Evolutionary conservation across 2,888 invertebrate genomes (phyloP).

Genomic region (Myopa tessellatipennis): DNA sequence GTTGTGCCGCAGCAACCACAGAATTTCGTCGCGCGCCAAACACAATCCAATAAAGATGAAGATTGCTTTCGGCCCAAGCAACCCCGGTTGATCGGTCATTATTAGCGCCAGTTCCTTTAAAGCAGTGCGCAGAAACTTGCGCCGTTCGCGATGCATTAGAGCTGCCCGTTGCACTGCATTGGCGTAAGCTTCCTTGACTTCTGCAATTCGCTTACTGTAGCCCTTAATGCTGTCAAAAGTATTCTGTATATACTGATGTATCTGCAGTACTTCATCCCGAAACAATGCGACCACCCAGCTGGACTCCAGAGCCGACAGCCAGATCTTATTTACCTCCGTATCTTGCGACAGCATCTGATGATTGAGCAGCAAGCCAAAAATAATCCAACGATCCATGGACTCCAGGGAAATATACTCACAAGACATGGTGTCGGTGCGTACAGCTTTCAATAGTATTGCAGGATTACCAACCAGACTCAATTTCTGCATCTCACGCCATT

Average conservation of each 20-base stretch:
- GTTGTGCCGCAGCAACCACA: conserved; percentile 95
- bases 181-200: conserved; percentile 95
- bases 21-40: conserved; percentile 95
- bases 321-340: conserved; percentile 86
- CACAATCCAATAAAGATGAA: conserved; percentile 96
- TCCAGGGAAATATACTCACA: conserved; percentile 98
- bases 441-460: conserved; percentile 91
- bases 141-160: conserved; percentile 90
- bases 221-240: conserved; percentile 97
- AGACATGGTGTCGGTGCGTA: conserved; percentile 95
- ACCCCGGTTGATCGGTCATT: conserved; percentile 94
- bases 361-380: conserved; percentile 92
- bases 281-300: conserved; percentile 95
- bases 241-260: conserved; percentile 91
- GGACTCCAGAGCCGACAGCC: conserved; percentile 91
- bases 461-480: conserved; percentile 95
- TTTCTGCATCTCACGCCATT: conserved; percentile 93
- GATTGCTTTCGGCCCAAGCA: conserved; percentile 96
- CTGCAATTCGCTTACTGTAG: conserved; percentile 89
- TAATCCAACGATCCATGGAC: conserved; percentile 95
- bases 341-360: conserved; percentile 87
- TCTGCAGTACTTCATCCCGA: conserved; percentile 96
- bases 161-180: conserved; percentile 92
- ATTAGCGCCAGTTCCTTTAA: conserved; percentile 94
- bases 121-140: conserved; percentile 95